Conservation (phyloP, 2,797 vertebrate genomes). For the Odontamblyopus rebecca region DNA sequence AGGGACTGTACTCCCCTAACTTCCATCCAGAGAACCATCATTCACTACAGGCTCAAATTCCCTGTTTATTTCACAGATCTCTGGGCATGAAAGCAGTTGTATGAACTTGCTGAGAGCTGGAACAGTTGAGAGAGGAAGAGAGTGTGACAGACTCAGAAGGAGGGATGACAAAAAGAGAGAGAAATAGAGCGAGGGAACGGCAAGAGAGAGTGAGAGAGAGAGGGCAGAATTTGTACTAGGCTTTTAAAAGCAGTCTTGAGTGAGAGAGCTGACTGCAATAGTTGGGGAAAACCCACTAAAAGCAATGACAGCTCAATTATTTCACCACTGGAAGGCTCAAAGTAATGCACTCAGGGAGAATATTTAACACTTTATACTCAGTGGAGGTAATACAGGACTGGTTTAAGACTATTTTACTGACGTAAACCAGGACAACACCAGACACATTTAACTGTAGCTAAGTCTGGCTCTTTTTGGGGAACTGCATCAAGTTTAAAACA, state of each 20-base stretch:
- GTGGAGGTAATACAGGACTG: slow-evolving; percentile 39
- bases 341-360: slow-evolving; percentile 46
- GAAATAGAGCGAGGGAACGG: slow-evolving; percentile 42
- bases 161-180: slow-evolving; percentile 24
- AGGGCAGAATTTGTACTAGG: slow-evolving; percentile 45
- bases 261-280: slow-evolving; percentile 35
- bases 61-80: slow-evolving; percentile 64
- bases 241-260: slow-evolving; percentile 46
- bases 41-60: slow-evolving; percentile 39
- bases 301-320: slow-evolving; percentile 62
- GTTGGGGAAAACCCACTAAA: slow-evolving; percentile 42
- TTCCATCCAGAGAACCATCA: slow-evolving; percentile 26
- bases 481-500: background rate
- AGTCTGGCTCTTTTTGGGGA: background rate
- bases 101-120: slow-evolving; percentile 53
- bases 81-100: slow-evolving; percentile 55
- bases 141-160: slow-evolving; percentile 24
- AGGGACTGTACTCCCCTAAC: background rate
- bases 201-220: slow-evolving; percentile 1
- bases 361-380: slow-evolving; percentile 43
- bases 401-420: slow-evolving; percentile 28
- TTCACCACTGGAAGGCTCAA: slow-evolving; percentile 56
- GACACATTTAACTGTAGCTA: background rate
- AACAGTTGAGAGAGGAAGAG: slow-evolving; percentile 45
- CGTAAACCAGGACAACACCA: background rate